Base-by-base conservation (phyloP, 2,888 invertebrate genomes). In the Drosophila imparisetae region DNA sequence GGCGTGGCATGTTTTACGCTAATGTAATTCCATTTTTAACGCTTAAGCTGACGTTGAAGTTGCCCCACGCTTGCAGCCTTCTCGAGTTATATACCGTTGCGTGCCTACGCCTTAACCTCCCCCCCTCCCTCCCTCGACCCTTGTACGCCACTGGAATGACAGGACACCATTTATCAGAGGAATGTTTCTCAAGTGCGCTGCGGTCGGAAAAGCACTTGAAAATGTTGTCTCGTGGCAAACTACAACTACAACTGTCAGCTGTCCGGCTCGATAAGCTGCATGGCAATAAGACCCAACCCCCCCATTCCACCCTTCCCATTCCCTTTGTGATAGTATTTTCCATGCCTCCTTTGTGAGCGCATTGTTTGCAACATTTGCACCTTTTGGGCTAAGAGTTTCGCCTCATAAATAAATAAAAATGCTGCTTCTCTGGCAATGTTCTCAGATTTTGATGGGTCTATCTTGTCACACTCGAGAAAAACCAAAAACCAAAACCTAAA, bases 131-230 rank as follows among this genome's bases (percentile, higher is more conserved):
- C 24, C 29, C 13, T 13, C 11, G 2, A 27, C 10, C 15, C 36
- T 29, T 29, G 38, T 11, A 13, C 6, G 52, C 36, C 40, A 24
- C 18, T 24, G 24, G 59, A 75, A 60, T 72, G 89, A 81, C 89
- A 81, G 86, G 61, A 70, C 65, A 68, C 81, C 86, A 91, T 91
- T 90, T 91, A 90, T 91, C 91, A 90, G 83, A 61, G 54, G 62
- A 64, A 69, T 66, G 82, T 59, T 81, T 73, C 78, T 79, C 76
- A 83, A 88, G 86, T 88, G 75, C 72, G 69, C 61, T 83, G 86
- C 82, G 84, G 69, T 75, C 83, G 63, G 72, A 62, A 49, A 45
- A 72, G 67, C 74, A 80, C 80, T 88, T 69, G 70, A 79, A 74
- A 87, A 74, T 77, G 80, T 76, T 76, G 72, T 34, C 27, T 45